A percentile compares a stretch with the other conserved stretches of the same genome.
Conservation (phyloP, 2,797 vertebrate genomes). For the Cercopithecus hamlyni region DNA sequence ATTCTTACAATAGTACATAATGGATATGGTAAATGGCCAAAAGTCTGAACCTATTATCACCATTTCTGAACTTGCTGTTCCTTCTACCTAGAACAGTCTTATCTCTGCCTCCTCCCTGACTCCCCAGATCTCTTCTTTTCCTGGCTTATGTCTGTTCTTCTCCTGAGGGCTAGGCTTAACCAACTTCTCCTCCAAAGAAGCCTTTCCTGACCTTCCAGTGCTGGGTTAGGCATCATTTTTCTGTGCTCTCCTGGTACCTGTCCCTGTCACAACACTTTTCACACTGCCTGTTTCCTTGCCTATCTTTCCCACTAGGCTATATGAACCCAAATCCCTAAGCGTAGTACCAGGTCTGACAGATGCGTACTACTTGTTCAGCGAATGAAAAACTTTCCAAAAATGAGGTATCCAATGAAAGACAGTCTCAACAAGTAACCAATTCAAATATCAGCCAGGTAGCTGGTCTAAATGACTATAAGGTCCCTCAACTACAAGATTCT, state of each 20-base stretch:
- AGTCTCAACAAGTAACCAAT: slow-evolving; percentile 23
- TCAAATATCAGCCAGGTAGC: background rate
- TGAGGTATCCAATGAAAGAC: background rate
- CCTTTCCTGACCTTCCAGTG: background rate
- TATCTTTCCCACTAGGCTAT: background rate
- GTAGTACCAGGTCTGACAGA: background rate
- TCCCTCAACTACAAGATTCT: slow-evolving; percentile 7
- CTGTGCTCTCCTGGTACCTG: background rate
- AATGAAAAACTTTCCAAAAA: slow-evolving; percentile 44
- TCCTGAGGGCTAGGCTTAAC: background rate
- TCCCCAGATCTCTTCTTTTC: background rate
- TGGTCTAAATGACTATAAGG: background rate
- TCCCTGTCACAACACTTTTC: slow-evolving; percentile 36
- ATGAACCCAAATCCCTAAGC: slow-evolving; percentile 8
- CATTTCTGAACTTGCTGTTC: background rate
- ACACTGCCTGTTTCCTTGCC: background rate
- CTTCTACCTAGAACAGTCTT: background rate
- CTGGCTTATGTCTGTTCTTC: background rate
- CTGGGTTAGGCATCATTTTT: background rate
- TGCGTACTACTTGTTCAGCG: background rate
- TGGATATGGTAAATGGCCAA: background rate
- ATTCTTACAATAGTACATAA: background rate
- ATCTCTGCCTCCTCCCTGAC: background rate
- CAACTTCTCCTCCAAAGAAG: background rate
- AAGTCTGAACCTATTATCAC: slow-evolving; percentile 14